Conservation (phyloP, 2,113 vertebrate species). For the Sclerurus mexicanus region DNA sequence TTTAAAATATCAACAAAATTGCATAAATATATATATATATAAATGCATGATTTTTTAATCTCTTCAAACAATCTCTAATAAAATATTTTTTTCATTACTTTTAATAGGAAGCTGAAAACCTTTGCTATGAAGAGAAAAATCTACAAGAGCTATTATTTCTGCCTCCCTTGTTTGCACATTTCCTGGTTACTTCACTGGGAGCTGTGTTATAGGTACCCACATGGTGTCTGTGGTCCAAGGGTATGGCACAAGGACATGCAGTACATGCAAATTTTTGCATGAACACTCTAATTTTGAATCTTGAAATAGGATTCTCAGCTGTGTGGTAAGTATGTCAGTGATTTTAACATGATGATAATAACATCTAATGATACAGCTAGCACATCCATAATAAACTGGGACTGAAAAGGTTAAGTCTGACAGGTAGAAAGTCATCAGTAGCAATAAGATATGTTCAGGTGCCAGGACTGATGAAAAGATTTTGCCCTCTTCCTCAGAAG, state of each 20-base stretch:
- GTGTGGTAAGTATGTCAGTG: neutral
- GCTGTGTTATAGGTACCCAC: accelerated
- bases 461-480: neutral
- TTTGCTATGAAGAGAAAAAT: neutral
- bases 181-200: neutral
- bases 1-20: neutral
- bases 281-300: neutral
- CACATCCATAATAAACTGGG: neutral
- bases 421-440: neutral
- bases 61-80: neutral
- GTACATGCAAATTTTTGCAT: neutral
- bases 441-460: neutral
- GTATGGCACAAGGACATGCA: neutral
- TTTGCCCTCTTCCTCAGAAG: neutral
- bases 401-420: neutral
- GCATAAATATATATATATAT: too few relatives aligned
- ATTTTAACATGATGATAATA: neutral
- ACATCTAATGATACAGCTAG: neutral
- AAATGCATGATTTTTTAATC: neutral
- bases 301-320: neutral
- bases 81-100: neutral
- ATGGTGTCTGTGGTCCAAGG: too few relatives aligned
- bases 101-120: neutral
- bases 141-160: neutral
- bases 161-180: neutral